Percentiles rank a stretch among this genome's conserved stretches.
Evolutionary conservation across 1,140 invertebrate species (phyloP).

Genomic region (Drosophila nasuta): DNA sequence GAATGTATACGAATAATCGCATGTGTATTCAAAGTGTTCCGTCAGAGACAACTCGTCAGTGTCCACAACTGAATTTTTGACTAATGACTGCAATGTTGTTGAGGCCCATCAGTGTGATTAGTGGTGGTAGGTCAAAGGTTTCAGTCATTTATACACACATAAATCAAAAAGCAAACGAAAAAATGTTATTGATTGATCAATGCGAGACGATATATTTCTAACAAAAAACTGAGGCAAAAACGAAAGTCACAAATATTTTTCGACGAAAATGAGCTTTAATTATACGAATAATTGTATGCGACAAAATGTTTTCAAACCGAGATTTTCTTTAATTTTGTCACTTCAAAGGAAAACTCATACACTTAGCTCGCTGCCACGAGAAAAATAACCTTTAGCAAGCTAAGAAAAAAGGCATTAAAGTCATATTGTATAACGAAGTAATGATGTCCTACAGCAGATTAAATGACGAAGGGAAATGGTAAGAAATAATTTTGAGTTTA

Average conservation of each 20-base stretch:
- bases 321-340: conserved; percentile 12
- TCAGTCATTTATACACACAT: conserved; percentile 11
- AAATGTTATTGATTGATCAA: conserved; percentile 18
- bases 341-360: conserved; percentile 17
- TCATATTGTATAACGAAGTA: background rate
- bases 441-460: background rate
- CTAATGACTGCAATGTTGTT: conserved; percentile 18
- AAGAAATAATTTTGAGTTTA: background rate
- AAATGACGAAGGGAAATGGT: background rate
- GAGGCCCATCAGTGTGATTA: background rate
- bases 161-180: conserved; percentile 1
- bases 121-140: background rate
- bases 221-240: background rate
- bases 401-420: background rate
- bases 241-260: background rate
- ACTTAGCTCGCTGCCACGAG: background rate
- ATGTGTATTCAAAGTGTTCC: conserved; percentile 12
- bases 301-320: background rate
- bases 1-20: background rate
- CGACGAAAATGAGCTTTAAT: conserved; percentile 25
- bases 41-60: conserved; percentile 4
- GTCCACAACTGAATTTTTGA: conserved; percentile 30
- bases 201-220: background rate
- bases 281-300: conserved; percentile 3
- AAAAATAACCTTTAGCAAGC: conserved; percentile 3